A percentile compares a stretch with the other conserved stretches of the same genome.
Evolutionary conservation across 1,140 invertebrate species (phyloP).

Genomic region (Neuroterus valhalla): DNA sequence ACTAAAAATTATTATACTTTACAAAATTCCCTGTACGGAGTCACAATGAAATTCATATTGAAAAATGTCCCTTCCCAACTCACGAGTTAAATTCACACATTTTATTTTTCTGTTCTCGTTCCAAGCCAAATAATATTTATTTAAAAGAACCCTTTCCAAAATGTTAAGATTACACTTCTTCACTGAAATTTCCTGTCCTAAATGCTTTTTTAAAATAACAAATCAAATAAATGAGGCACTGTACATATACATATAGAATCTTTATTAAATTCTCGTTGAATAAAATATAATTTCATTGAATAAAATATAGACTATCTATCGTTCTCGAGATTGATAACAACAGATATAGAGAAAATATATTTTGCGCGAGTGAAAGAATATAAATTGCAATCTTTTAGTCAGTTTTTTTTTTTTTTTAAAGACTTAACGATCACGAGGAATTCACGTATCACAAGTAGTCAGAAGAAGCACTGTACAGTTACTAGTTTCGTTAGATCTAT

Average conservation of each 20-base stretch:
- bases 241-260: conserved; percentile 22
- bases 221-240: no score
- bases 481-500: neutral
- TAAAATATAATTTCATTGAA: conserved; percentile 54
- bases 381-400: neutral
- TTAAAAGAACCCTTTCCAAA: no score
- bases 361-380: conserved; percentile 2
- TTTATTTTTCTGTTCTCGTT: no score
- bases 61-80: no score
- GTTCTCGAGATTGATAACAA: neutral
- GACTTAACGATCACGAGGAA: neutral
- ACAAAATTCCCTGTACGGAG: no score
- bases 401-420: neutral
- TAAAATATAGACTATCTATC: conserved; percentile 22
- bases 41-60: no score
- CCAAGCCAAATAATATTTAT: no score
- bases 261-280: conserved; percentile 32
- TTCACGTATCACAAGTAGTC: neutral
- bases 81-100: no score
- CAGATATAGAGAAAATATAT: neutral
- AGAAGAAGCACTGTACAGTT: neutral
- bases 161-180: no score
- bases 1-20: no score
- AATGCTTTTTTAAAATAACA: no score
- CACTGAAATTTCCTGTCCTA: no score